Conservation (phyloP, 64 coral and sea anemone species). For the Actinia tenebrosa region DNA sequence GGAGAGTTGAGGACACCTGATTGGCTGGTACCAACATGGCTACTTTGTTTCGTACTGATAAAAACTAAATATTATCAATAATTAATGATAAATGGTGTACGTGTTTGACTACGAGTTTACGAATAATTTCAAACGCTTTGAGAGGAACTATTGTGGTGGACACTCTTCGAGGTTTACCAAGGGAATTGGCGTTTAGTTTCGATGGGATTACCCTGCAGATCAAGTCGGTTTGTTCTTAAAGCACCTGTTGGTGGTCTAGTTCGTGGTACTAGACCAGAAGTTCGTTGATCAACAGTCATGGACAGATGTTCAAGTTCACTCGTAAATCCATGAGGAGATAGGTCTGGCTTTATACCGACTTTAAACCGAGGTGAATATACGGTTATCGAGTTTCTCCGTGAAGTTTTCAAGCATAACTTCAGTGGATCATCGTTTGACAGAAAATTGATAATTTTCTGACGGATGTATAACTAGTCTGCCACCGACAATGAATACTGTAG, state of each 20-base stretch:
- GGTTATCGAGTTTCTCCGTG: neutral
- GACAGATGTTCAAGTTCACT: neutral
- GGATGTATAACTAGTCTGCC: neutral
- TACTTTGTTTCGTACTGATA: neutral
- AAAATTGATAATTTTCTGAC: neutral
- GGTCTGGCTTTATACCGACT: neutral
- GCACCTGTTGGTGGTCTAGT: neutral
- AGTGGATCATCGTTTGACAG: neutral
- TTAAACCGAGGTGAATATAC: neutral
- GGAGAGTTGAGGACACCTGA: neutral
- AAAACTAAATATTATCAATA: conserved; percentile 10
- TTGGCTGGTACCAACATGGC: conserved; percentile 1
- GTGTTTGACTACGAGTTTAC: neutral
- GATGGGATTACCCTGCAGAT: neutral
- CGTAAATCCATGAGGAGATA: neutral
- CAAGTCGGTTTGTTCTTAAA: neutral
- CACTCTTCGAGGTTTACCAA: neutral
- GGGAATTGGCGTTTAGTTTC: neutral
- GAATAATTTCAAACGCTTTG: neutral
- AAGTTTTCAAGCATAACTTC: neutral
- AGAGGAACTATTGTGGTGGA: neutral
- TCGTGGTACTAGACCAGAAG: neutral
- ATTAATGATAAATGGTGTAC: neutral
- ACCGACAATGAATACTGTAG: conserved; percentile 33
- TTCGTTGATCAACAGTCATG: neutral